phyloP scores from a whole-genome alignment of 1,140 invertebrate genomes.

The Venustaconcha ellipsiformis region DNA sequence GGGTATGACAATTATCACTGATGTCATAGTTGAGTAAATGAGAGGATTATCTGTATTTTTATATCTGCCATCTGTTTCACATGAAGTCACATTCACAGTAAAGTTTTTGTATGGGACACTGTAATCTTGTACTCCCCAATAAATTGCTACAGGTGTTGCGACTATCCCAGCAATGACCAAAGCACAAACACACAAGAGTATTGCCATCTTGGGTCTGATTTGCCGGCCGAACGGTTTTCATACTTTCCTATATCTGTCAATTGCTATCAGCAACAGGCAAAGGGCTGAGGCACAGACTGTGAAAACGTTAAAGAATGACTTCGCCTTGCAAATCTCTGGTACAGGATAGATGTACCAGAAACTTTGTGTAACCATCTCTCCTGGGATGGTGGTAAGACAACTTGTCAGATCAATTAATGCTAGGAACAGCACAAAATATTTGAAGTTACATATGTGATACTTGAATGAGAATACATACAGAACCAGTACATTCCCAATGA shows the following conservation, averaged over 20 bases:
- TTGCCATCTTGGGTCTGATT: conserved; percentile 14
- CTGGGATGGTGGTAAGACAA: conserved; percentile 43
- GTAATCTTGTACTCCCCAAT: neutral
- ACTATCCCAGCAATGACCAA: too few relatives aligned
- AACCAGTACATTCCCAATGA: conserved; percentile 43
- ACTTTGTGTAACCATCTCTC: conserved; percentile 43
- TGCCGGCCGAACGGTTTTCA: conserved; percentile 38
- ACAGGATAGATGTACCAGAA: conserved; percentile 47
- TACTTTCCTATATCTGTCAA: conserved; percentile 43
- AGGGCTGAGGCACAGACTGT: conserved; percentile 38
- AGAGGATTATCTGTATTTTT: conserved; percentile 3
- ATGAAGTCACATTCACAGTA: conserved; percentile 23
- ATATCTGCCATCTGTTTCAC: conserved; percentile 13
- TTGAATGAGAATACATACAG: conserved; percentile 39
- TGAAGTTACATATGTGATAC: conserved; percentile 35
- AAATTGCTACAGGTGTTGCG: too few relatives aligned
- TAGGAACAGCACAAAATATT: conserved; percentile 42
- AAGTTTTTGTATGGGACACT: neutral
- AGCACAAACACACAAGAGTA: neutral
- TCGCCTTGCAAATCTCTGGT: conserved; percentile 36
- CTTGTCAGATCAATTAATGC: conserved; percentile 41
- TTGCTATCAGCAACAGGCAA: conserved; percentile 37
- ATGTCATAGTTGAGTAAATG: neutral
- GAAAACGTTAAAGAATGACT: conserved; percentile 42
- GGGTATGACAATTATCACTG: conserved; percentile 8